Evolutionary conservation across 2,113 vertebrate species (phyloP), one percentile per base, ranked within the genome.

Genomic region (Odontophorus gujanensis): DNA sequence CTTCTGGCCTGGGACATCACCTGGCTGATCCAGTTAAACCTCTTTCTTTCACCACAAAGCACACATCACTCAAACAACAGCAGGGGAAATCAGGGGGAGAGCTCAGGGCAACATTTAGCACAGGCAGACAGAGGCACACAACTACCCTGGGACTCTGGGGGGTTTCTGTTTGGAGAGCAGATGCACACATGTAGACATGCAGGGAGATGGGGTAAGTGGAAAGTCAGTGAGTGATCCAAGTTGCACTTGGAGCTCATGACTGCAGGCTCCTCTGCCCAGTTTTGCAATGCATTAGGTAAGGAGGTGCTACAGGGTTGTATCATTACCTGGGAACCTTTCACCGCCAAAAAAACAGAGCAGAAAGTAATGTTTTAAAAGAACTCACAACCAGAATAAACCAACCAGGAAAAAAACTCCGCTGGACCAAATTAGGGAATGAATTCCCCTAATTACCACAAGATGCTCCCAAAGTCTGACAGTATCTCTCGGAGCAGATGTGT

Each of bases 381-480:
- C 30, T 7, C 28, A 28, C 11, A 2, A 20, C 25, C 7, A 48
- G 55, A 53, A 14, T 20, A 32, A 3, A 17, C 5, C 6, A 13
- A 45, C 4, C 22, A 18, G 57, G 14, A 21, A 48, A 81, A 59
- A 28, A 73, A 0, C 13, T 0, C 45, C 7, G n/a, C 38, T 71
- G 82, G 57, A 19, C 30, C 74, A 43, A 57, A 48, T 19, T 40
- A 78, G 40, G 89, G 84, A 63, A 82, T 28, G 3, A 93, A 91
- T 96, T 94, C 93, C 68, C 68, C 76, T 86, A 71, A 95, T 96
- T 95, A 87, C 96, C 95, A 97, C 96, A 97, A 96, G 95, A 96
- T 96, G 96, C 85, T 97, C 93, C 96, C 93, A 93, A 92, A 83
- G 91, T 68, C 94, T 95, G 96, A 87, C 78, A 57, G 87, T 71